phyloP scores from a whole-genome alignment of 2,113 vertebrate species.

The Guaruba guarouba region DNA sequence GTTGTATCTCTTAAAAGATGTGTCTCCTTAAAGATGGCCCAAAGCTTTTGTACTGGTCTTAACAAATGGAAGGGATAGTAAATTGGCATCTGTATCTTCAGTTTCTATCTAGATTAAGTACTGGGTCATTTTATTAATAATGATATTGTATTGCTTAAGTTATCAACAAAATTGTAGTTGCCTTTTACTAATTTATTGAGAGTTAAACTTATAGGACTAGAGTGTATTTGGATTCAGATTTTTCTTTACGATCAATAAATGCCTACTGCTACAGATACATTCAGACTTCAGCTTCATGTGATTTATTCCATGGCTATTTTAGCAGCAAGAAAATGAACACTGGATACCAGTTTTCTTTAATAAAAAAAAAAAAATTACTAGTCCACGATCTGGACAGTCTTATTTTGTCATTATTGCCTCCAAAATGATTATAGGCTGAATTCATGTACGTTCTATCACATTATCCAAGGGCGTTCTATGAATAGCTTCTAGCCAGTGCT shows the following conservation, averaged over 20 bases:
- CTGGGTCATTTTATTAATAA: background rate
- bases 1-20: background rate
- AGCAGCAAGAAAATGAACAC: background rate
- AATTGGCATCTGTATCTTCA: background rate
- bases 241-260: background rate
- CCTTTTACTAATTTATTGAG: background rate
- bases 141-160: background rate
- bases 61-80: background rate
- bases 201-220: background rate
- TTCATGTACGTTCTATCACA: conserved; percentile 47
- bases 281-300: background rate
- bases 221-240: background rate
- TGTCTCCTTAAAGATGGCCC: background rate
- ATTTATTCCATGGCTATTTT: background rate
- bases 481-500: conserved; percentile 56
- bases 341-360: background rate
- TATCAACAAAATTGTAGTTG: background rate
- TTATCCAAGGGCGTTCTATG: conserved; percentile 65
- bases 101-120: background rate
- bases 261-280: background rate
- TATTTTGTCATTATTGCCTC: conserved; percentile 48
- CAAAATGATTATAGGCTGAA: conserved; percentile 39
- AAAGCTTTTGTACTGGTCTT: background rate
- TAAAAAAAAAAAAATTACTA: background rate
- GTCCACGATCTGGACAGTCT: conserved; percentile 19